Evolutionary conservation across 2,113 vertebrate species (phyloP), one percentile per base, ranked within the genome.

Genomic region (Hymenochirus boettgeri): DNA sequence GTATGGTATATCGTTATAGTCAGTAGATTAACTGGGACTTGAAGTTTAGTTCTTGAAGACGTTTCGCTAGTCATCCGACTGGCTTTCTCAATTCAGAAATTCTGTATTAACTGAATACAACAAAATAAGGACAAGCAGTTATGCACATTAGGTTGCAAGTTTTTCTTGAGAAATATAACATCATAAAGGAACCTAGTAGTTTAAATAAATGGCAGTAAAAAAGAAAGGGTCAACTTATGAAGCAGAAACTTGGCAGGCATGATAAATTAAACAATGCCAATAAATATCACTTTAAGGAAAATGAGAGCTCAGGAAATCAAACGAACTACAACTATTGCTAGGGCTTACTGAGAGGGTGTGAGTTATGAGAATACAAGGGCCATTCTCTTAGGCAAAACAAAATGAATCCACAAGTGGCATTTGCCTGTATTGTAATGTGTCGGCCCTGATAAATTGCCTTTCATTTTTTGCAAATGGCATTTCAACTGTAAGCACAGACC

Each of bases 381-480:
- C 18, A 45, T 60, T 69, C 48, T 60, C 31, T 18, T 26, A 6
- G 29, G 33, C 64, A 66, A 66, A n/a, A 66, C 31, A 66, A 33
- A 21, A 39, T 29, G 13, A 66, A 55, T 66, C 46, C 33, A 59
- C 56, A 42, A 67, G 23, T 52, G n/a, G 31, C 45, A 31, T 67
- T 67, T 67, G 37, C 55, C n/a, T n/a, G 33, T 52, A 51, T 25
- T 24, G n/a, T n/a, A 10, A 50, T 42, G 27, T 65, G 63, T 51
- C 56, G 58, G 56, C 63, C 21, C 64, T 69, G 57, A 69, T 50
- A 53, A 69, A 69, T 57, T 53, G 22, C 65, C 57, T 42, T 66
- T 59, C 55, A 66, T 22, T 11, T 46, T 27, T 52, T 59, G 23
- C 33, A 51, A 57, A 58, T 25, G 21, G 5, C 64, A 31, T 59